Percentiles rank a stretch among this genome's conserved stretches.
Conservation (phyloP, 2,113 vertebrate species). For the Caloenas nicobarica region DNA sequence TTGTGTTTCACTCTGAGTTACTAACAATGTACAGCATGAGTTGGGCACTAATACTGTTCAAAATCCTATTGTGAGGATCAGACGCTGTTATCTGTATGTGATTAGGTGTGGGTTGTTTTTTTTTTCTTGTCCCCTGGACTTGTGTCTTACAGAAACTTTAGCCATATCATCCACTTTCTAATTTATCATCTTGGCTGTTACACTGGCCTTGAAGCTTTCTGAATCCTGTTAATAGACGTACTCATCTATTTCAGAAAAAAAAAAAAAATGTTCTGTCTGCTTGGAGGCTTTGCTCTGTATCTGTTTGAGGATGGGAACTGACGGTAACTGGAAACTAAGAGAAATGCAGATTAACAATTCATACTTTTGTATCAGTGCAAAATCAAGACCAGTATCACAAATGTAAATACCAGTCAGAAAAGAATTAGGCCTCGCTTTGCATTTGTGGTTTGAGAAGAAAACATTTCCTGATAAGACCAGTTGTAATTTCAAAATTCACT, state of each 20-base stretch:
- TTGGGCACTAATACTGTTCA: neutral
- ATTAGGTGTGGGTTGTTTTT: neutral
- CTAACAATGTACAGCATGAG: neutral
- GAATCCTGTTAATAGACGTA: neutral
- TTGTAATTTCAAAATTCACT: neutral
- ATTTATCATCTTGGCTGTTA: constrained; percentile 3
- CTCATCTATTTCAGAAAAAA: neutral
- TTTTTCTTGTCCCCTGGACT: neutral
- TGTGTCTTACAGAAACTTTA: neutral
- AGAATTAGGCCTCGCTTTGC: neutral
- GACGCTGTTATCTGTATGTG: neutral
- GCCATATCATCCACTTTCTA: neutral
- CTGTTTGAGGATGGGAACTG: neutral
- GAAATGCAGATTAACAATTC: neutral
- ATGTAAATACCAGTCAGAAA: neutral
- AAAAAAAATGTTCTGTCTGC: neutral
- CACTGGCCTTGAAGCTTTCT: neutral
- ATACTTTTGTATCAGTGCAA: neutral
- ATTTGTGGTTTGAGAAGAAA: neutral
- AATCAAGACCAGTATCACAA: neutral
- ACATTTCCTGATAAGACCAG: neutral
- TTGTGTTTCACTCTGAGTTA: neutral
- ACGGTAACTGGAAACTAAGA: neutral
- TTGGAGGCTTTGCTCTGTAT: neutral
- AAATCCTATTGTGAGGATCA: neutral